A percentile compares a stretch with the other conserved stretches of the same genome.
Conservation (phyloP, 2,113 vertebrate genomes). For the Dendropsophus ebraccatus region DNA sequence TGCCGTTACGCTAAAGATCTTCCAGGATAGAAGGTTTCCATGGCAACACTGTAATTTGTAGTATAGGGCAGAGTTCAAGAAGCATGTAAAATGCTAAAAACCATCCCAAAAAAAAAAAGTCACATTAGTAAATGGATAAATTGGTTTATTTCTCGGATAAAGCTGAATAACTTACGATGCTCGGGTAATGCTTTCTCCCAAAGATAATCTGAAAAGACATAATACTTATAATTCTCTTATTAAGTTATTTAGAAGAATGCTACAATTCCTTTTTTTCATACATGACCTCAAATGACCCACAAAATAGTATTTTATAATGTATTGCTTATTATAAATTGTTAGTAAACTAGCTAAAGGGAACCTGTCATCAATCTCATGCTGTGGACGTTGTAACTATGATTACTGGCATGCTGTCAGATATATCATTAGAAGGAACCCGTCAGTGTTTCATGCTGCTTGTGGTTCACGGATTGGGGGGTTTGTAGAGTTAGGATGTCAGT, state of each 20-base stretch:
- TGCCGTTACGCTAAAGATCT: neutral
- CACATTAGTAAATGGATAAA: neutral
- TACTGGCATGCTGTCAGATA: too few species aligned
- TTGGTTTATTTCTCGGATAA: neutral
- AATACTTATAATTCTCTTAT: neutral
- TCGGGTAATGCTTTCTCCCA: neutral
- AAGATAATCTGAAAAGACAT: neutral
- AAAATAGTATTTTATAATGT: neutral
- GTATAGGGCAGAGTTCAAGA: neutral
- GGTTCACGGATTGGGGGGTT: too few species aligned
- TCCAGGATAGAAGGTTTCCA: slow-evolving; percentile 12
- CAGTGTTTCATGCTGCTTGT: too few species aligned
- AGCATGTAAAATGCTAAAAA: slow-evolving; percentile 10
- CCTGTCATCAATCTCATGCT: too few species aligned
- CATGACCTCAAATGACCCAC: neutral
- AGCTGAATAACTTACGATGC: neutral
- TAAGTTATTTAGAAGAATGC: neutral
- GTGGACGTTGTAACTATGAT: too few species aligned
- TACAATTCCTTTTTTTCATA: neutral
- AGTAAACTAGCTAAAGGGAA: too few species aligned
- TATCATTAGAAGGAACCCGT: too few species aligned
- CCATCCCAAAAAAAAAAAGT: neutral
- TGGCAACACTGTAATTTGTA: neutral
- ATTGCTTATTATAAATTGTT: too few species aligned
- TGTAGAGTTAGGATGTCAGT: too few species aligned